Evolutionary conservation across 2,797 vertebrate genomes (phyloP).

Genomic region (Craterocephalus amniculus): DNA sequence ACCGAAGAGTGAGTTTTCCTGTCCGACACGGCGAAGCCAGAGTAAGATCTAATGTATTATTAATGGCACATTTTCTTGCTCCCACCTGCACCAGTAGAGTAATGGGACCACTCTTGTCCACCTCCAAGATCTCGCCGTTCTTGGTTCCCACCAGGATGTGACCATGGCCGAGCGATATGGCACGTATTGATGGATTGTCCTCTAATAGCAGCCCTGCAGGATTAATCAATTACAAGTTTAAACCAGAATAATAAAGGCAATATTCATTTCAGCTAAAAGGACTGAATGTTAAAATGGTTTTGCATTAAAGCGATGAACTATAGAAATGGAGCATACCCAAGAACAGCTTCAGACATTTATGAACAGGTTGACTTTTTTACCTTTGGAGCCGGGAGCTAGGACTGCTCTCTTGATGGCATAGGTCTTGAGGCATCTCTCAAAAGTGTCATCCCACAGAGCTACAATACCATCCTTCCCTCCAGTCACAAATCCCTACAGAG

Average conservation of each 20-base stretch:
- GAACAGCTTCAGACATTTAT: conserved; percentile 15
- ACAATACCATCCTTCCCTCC: conserved; percentile 98
- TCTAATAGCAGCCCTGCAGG: conserved; percentile 93
- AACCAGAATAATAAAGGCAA: conserved; percentile 12
- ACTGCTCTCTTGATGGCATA: conserved; percentile 97
- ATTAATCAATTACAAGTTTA: conserved; percentile 19
- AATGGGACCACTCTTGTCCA: conserved; percentile 97
- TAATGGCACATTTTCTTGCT: conserved; percentile 10
- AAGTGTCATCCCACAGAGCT: conserved; percentile 97
- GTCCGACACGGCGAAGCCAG: not conserved
- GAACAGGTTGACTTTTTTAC: conserved; percentile 69
- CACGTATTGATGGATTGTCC: conserved; percentile 99
- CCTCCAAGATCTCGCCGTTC: conserved; percentile 97
- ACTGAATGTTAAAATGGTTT: conserved; percentile 43
- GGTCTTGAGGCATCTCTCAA: conserved; percentile 98
- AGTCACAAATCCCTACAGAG: conserved; percentile 94
- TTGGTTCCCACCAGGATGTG: conserved; percentile 98
- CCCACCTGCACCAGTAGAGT: conserved; percentile 96
- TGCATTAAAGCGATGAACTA: conserved; percentile 16
- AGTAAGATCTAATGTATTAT: conserved; percentile 21
- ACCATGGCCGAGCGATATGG: conserved; percentile 98
- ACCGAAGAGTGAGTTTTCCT: not conserved
- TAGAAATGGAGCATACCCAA: conserved; percentile 14
- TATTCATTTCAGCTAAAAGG: conserved; percentile 46
- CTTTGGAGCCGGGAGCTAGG: conserved; percentile 97